Conservation (phyloP, 2,797 vertebrate species). For the Peromyscus attwateri region DNA sequence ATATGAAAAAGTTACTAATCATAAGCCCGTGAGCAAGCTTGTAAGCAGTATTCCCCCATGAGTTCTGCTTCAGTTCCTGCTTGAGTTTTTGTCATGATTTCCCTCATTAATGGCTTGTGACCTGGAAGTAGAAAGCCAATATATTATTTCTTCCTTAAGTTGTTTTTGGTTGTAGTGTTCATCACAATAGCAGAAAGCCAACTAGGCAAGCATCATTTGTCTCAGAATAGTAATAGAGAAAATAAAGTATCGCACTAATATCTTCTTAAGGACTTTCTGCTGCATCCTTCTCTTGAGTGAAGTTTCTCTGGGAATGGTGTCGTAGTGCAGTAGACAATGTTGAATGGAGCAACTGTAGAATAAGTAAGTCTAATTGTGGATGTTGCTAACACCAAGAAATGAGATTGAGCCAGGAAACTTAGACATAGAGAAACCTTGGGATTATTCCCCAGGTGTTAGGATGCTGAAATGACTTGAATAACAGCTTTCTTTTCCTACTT, state of each 20-base stretch:
- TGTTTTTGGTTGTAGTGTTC: not conserved
- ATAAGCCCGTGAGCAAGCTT: not conserved
- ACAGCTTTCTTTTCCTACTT: accelerated
- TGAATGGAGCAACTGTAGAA: not conserved
- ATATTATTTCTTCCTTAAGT: not conserved
- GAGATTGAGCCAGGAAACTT: not conserved
- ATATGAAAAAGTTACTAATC: not conserved
- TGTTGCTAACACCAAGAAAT: not conserved
- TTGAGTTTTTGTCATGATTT: not conserved
- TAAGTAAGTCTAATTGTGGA: not conserved
- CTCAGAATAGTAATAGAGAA: not conserved
- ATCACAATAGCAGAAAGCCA: not conserved
- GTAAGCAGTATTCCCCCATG: not conserved
- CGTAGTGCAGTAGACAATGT: not conserved
- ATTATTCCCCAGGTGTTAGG: not conserved
- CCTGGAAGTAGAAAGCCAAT: not conserved
- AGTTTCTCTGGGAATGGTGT: not conserved
- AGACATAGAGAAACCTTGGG: not conserved
- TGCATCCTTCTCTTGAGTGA: not conserved
- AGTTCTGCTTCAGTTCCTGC: not conserved
- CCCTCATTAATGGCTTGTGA: not conserved
- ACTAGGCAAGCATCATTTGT: not conserved
- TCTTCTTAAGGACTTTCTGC: not conserved
- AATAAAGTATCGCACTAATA: not conserved
- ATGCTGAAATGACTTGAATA: not conserved